Percentiles rank a stretch among this genome's conserved stretches.
Conservation (phyloP, 2,888 invertebrate genomes). For the Punctoribates punctum region DNA sequence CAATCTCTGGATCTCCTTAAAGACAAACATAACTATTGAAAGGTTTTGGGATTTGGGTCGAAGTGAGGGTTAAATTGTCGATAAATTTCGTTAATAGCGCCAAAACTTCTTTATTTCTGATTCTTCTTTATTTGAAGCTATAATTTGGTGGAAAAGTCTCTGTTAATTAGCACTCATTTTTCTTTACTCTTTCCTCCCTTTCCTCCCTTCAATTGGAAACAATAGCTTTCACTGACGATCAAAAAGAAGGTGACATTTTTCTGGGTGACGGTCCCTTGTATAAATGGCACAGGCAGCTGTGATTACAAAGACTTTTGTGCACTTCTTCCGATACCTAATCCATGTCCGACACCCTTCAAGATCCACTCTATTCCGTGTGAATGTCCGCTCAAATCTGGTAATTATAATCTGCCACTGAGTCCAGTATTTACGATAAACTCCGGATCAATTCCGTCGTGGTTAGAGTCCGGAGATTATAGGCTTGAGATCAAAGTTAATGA, state of each 20-base stretch:
- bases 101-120: not conserved
- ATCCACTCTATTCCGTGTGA: not conserved
- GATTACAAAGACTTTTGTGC: slow-evolving; percentile 25
- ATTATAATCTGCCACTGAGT: slow-evolving; percentile 31
- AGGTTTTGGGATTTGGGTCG: not conserved
- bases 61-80: not conserved
- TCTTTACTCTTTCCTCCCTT: not conserved
- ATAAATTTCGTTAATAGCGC: not conserved
- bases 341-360: slow-evolving; percentile 27
- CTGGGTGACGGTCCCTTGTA: slow-evolving; percentile 1
- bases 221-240: not conserved
- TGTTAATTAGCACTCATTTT: slow-evolving; percentile 13
- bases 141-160: not conserved
- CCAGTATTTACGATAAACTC: not conserved
- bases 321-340: slow-evolving; percentile 21
- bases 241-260: slow-evolving; percentile 29
- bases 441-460: slow-evolving; percentile 24
- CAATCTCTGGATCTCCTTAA: not conserved
- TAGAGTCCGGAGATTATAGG: slow-evolving; percentile 21
- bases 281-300: not conserved
- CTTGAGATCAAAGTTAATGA: slow-evolving; percentile 29
- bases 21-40: not conserved
- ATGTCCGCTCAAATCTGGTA: slow-evolving; percentile 6
- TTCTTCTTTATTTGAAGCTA: not conserved
- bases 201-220: not conserved